A percentile compares a stretch with the other conserved stretches of the same genome.
Evolutionary conservation across 2,797 vertebrate species (phyloP).

Genomic region (Leptoclinus maculatus): DNA sequence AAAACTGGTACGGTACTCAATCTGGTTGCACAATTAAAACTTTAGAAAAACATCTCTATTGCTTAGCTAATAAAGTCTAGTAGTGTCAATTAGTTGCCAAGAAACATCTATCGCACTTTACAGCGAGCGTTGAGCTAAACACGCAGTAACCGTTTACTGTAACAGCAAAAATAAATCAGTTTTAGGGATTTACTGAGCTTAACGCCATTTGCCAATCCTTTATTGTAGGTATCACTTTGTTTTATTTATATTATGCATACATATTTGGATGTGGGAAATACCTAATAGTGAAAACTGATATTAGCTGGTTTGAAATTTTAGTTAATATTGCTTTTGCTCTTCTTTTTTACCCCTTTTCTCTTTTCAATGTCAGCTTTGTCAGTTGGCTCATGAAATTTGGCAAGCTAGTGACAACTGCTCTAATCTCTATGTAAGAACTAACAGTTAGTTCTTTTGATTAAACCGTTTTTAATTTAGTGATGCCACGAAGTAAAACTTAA

Average conservation of each 20-base stretch:
- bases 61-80: neutral
- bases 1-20: neutral
- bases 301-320: neutral
- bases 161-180: neutral
- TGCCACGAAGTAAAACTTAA: neutral
- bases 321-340: no score
- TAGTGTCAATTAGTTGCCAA: neutral
- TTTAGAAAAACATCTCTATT: no score
- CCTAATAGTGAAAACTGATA: neutral
- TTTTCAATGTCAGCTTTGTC: neutral
- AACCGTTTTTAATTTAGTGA: neutral
- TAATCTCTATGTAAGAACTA: neutral
- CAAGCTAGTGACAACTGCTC: neutral
- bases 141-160: neutral
- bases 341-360: no score
- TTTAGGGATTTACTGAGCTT: no score
- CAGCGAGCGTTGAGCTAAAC: neutral
- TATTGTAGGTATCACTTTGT: neutral
- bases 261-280: no score
- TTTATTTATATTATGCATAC: no score
- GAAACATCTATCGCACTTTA: neutral
- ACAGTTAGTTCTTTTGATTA: neutral
- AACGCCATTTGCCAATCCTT: neutral
- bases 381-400: neutral
- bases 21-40: neutral